Percentiles rank a stretch among this genome's conserved stretches.
phyloP scores from a whole-genome alignment of 2,888 invertebrate genomes.

The Lydus trimaculatus region DNA sequence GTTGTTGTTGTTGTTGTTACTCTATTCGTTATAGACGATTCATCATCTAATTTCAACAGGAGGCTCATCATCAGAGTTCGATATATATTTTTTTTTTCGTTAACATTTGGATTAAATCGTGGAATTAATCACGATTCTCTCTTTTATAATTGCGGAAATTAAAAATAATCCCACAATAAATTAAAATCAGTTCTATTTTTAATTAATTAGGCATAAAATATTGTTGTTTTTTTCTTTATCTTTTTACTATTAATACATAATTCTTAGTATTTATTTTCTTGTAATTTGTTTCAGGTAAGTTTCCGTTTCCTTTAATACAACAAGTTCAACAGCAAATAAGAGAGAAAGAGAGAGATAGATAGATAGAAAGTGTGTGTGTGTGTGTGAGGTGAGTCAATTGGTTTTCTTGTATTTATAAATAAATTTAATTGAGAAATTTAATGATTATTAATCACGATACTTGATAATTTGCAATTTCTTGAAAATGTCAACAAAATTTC shows the following conservation, averaged over 20 bases:
- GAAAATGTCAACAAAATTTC: background rate
- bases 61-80: background rate
- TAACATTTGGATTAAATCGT: too few relatives aligned
- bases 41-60: constrained; percentile 27
- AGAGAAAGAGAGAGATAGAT: constrained; percentile 12
- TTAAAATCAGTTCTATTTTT: background rate
- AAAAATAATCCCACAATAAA: background rate
- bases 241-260: background rate
- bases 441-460: background rate
- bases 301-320: constrained; percentile 10
- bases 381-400: constrained; percentile 19
- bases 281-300: constrained; percentile 16
- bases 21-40: constrained; percentile 26
- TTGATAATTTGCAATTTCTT: background rate
- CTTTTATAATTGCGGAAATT: background rate
- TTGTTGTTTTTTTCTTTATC: background rate
- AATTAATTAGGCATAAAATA: background rate
- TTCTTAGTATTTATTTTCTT: background rate
- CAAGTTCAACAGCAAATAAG: background rate
- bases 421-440: constrained; percentile 7
- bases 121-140: background rate
- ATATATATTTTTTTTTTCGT: too few relatives aligned
- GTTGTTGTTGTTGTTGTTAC: background rate
- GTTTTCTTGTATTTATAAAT: constrained; percentile 6
- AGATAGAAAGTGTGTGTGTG: background rate